phyloP scores from a whole-genome alignment of 2,888 invertebrate species.

The Cephus pygmeus region DNA sequence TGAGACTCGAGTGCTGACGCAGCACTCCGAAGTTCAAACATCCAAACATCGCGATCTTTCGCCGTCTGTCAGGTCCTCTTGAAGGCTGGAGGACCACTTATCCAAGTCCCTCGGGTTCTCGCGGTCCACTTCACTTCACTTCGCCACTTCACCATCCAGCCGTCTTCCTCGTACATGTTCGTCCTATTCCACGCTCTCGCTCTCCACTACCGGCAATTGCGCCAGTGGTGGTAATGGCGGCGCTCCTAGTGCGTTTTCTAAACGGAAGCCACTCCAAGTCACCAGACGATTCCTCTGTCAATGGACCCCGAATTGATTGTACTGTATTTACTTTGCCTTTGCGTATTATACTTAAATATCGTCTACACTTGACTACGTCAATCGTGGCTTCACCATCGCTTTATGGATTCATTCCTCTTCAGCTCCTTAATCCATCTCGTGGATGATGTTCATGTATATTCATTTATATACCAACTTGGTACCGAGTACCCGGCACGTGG shows the following conservation, averaged over 20 bases:
- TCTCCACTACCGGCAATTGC: slow-evolving; percentile 27
- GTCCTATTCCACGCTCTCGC: slow-evolving; percentile 11
- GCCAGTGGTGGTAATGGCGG: slow-evolving; percentile 28
- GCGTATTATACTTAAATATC: background rate
- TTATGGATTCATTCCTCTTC: background rate
- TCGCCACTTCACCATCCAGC: slow-evolving; percentile 13
- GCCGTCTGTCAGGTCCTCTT: slow-evolving; percentile 52
- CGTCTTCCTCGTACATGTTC: slow-evolving; percentile 24
- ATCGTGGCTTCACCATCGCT: background rate
- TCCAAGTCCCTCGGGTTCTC: slow-evolving; percentile 43
- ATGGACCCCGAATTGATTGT: slow-evolving; percentile 50
- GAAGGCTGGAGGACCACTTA: slow-evolving; percentile 58
- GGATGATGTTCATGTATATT: background rate
- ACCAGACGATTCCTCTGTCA: slow-evolving; percentile 26
- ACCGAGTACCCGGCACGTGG: background rate
- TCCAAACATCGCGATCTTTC: slow-evolving; percentile 65
- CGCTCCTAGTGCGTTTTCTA: slow-evolving; percentile 35
- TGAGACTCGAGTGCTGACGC: slow-evolving; percentile 58
- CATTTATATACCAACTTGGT: background rate
- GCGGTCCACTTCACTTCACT: slow-evolving; percentile 27
- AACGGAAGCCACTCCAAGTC: slow-evolving; percentile 44
- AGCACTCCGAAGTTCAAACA: slow-evolving; percentile 63
- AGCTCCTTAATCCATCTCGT: background rate
- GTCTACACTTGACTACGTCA: background rate
- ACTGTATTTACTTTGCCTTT: slow-evolving; percentile 16